These are phyloP conservation scores for Periplaneta americana DNA, from an alignment of 1,140 invertebrate species.

Conservation along the genomic window DNA sequence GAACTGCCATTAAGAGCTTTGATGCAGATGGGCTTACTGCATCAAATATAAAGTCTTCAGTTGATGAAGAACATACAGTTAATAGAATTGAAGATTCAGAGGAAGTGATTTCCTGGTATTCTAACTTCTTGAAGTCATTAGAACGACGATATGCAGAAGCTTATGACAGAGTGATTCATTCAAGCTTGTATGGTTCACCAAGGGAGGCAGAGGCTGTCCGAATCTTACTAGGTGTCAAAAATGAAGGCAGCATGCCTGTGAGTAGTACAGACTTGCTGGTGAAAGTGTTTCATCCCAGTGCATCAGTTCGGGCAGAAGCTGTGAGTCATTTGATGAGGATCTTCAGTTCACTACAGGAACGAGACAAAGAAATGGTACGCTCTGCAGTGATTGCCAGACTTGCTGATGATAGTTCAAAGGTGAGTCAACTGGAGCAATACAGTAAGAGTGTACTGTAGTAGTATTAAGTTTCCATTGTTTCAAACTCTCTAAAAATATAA, in stretches of 20 bases:
- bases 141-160: conserved; percentile 57
- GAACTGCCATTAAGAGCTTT: neutral
- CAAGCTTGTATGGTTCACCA: neutral
- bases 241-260: neutral
- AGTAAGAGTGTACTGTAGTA: too few species aligned
- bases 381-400: neutral
- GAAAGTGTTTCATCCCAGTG: neutral
- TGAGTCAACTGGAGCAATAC: too few species aligned
- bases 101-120: conserved; percentile 17
- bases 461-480: too few species aligned
- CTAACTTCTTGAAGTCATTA: conserved; percentile 40
- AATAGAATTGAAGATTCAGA: neutral
- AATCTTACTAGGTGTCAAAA: neutral
- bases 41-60: neutral
- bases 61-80: neutral
- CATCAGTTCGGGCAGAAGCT: neutral
- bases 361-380: neutral
- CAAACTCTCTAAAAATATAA: too few species aligned
- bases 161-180: conserved; percentile 45
- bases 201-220: neutral
- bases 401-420: neutral
- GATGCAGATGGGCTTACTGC: neutral
- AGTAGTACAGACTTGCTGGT: neutral
- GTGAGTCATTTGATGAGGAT: neutral
- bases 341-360: neutral